phyloP scores from a whole-genome alignment of 2,113 vertebrate genomes.

The Ammodytes marinus region DNA sequence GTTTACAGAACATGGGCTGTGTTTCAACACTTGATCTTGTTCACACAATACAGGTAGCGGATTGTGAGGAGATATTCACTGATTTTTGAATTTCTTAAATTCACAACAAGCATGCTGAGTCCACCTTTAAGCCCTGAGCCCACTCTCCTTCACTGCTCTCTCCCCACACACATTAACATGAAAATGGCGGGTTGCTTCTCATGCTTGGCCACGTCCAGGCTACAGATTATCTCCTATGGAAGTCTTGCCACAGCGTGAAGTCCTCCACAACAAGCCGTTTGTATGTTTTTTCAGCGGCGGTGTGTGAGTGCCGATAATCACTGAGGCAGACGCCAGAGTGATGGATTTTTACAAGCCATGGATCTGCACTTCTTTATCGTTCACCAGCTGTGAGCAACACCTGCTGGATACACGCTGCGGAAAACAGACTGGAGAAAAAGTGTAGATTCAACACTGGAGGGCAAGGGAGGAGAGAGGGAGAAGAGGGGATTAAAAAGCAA shows the following conservation, averaged over 20 bases:
- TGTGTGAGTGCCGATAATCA: slow-evolving; percentile 40
- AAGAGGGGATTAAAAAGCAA: neutral
- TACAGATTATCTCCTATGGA: slow-evolving; percentile 31
- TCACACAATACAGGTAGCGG: too few species aligned
- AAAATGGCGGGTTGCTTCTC: slow-evolving; percentile 18
- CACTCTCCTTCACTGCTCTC: neutral
- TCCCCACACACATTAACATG: slow-evolving; percentile 29
- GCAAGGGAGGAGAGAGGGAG: neutral
- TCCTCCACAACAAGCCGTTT: slow-evolving; percentile 50
- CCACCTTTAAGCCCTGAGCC: neutral
- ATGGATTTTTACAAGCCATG: slow-evolving; percentile 59
- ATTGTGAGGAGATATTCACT: too few species aligned
- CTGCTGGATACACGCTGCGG: slow-evolving; percentile 63
- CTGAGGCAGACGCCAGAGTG: slow-evolving; percentile 26
- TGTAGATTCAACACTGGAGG: slow-evolving; percentile 16
- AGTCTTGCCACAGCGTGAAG: slow-evolving; percentile 34
- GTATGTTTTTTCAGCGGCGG: slow-evolving; percentile 34
- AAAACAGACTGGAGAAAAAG: slow-evolving; percentile 26
- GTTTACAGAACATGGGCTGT: too few species aligned
- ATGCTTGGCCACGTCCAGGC: slow-evolving; percentile 19
- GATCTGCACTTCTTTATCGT: slow-evolving; percentile 49
- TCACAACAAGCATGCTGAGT: too few species aligned
- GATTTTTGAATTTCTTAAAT: too few species aligned
- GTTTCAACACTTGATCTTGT: too few species aligned
- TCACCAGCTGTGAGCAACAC: slow-evolving; percentile 68